Evolutionary conservation across 2,797 vertebrate genomes (phyloP).

Genomic region (Neostethus bicornis): DNA sequence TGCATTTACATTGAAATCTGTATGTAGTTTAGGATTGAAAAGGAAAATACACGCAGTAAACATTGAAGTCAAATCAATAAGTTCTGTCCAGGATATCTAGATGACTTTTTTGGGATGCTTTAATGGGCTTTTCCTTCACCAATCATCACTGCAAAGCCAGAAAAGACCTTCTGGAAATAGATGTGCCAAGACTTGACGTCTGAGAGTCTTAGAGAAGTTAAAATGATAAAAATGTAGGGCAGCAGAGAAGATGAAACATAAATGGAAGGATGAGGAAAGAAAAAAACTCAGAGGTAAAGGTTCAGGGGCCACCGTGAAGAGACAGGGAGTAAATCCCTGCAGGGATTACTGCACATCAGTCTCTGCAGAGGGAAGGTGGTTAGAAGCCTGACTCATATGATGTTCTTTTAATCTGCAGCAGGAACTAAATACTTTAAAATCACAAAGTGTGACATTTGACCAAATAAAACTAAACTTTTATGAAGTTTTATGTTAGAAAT

Average conservation of each 20-base stretch:
- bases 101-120: too few relatives aligned
- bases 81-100: too few relatives aligned
- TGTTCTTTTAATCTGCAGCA: conserved; percentile 8
- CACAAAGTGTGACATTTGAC: too few relatives aligned
- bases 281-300: conserved; percentile 38
- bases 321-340: conserved; percentile 56
- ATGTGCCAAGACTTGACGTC: conserved; percentile 43
- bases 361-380: conserved; percentile 44
- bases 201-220: conserved; percentile 49
- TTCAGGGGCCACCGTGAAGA: conserved; percentile 47
- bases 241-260: conserved; percentile 20
- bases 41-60: too few relatives aligned
- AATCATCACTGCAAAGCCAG: conserved; percentile 46
- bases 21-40: too few relatives aligned
- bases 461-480: conserved; percentile 3
- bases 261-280: conserved; percentile 21
- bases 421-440: too few relatives aligned
- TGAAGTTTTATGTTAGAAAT: too few relatives aligned
- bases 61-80: too few relatives aligned
- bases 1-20: too few relatives aligned
- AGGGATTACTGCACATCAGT: conserved; percentile 64
- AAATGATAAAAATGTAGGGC: conserved; percentile 33
- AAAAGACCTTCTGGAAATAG: conserved; percentile 38
- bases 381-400: too few relatives aligned
- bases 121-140: conserved; percentile 34